Percentiles rank a stretch among this genome's conserved stretches.
phyloP scores from a whole-genome alignment of 2,888 invertebrate species.

The Serrognathus titanus region DNA sequence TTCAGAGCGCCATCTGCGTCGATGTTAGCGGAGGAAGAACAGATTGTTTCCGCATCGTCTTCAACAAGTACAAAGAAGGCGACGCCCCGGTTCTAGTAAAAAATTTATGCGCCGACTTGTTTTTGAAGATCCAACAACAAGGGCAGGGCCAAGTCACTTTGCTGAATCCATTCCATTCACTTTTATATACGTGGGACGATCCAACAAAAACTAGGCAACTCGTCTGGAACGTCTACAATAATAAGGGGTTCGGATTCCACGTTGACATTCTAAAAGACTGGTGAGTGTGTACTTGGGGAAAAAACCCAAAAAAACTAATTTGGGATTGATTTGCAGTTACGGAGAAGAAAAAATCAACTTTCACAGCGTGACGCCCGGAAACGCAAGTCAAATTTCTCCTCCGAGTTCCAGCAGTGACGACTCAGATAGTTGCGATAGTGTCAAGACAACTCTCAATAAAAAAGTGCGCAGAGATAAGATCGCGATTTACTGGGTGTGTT shows the following conservation, averaged over 20 bases:
- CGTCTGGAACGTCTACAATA: conserved; percentile 80
- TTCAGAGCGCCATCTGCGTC: conserved; percentile 65
- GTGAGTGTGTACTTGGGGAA: conserved; percentile 38
- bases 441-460: conserved; percentile 48
- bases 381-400: conserved; percentile 54
- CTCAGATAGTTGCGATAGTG: conserved; percentile 49
- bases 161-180: conserved; percentile 70
- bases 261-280: conserved; percentile 71
- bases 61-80: conserved; percentile 70
- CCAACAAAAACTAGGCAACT: conserved; percentile 68
- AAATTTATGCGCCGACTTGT: conserved; percentile 79
- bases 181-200: conserved; percentile 84
- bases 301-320: background rate
- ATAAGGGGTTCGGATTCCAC: conserved; percentile 68
- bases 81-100: conserved; percentile 81
- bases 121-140: conserved; percentile 72
- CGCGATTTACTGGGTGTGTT: conserved; percentile 77
- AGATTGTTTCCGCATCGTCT: conserved; percentile 69
- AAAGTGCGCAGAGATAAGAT: conserved; percentile 73
- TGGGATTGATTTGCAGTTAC: conserved; percentile 43
- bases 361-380: conserved; percentile 61
- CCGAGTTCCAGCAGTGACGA: conserved; percentile 61
- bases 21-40: conserved; percentile 72
- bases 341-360: conserved; percentile 73
- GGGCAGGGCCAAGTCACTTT: conserved; percentile 64